phyloP scores from a whole-genome alignment of 2,888 invertebrate genomes.

The Tridacna gigas region DNA sequence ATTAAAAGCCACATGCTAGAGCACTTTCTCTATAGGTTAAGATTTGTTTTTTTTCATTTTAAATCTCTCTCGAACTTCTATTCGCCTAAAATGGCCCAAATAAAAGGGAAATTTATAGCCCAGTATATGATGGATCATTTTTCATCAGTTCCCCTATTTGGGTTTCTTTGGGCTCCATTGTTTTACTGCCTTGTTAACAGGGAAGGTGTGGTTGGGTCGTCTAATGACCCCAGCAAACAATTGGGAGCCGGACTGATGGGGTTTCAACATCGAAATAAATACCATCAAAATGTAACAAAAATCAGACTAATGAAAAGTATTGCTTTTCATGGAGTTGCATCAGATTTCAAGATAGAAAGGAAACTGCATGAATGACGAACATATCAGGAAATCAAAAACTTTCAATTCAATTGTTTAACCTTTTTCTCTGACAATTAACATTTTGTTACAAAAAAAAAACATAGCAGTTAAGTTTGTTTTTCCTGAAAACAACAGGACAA shows the following conservation, averaged over 20 bases:
- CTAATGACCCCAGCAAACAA: slow-evolving; percentile 4
- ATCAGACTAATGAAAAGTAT: slow-evolving; percentile 6
- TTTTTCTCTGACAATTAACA: neutral
- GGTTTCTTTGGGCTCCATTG: slow-evolving; percentile 15
- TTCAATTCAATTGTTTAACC: slow-evolving; percentile 12
- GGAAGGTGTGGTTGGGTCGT: slow-evolving; percentile 16
- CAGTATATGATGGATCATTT: slow-evolving; percentile 12
- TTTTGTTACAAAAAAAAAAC: neutral
- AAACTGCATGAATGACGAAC: slow-evolving; percentile 2
- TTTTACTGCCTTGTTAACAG: slow-evolving; percentile 21
- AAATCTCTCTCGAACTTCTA: no score
- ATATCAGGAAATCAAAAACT: slow-evolving; percentile 26
- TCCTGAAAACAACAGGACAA: no score
- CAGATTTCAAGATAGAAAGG: slow-evolving; percentile 28
- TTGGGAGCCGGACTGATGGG: slow-evolving; percentile 11
- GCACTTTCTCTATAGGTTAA: no score
- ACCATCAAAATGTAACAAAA: slow-evolving; percentile 10
- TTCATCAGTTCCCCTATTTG: slow-evolving; percentile 16
- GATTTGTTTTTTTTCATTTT: no score
- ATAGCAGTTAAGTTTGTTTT: neutral
- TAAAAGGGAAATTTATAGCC: neutral
- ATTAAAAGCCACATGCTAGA: no score
- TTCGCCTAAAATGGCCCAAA: neutral
- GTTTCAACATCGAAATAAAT: slow-evolving; percentile 18
- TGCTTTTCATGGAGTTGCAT: slow-evolving; percentile 13